Evolutionary conservation across 2,797 vertebrate species (phyloP).

Genomic region (Sternarchorhynchus goeldii): DNA sequence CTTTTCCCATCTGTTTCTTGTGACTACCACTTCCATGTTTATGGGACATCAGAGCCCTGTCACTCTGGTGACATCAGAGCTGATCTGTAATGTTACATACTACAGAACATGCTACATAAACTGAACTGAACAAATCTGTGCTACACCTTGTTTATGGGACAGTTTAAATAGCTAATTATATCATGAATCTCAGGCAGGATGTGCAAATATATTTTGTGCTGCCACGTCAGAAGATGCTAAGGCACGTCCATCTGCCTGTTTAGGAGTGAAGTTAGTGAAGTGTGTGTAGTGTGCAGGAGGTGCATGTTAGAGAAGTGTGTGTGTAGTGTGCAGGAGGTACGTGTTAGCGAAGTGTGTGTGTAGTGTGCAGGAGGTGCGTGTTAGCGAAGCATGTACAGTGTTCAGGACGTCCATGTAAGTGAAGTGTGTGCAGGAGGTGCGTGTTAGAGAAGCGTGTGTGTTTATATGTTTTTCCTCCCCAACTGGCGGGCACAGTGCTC

Average conservation of each 20-base stretch:
- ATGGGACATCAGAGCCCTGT: not conserved
- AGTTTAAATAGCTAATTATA: slow-evolving; percentile 5
- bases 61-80: not conserved
- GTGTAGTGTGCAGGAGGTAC: too few relatives aligned
- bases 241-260: slow-evolving; percentile 2
- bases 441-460: too few relatives aligned
- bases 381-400: too few relatives aligned
- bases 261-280: not conserved
- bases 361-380: too few relatives aligned
- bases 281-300: too few relatives aligned
- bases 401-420: too few relatives aligned
- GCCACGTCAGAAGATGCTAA: not conserved
- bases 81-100: too few relatives aligned
- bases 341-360: too few relatives aligned
- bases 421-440: too few relatives aligned
- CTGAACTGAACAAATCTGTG: not conserved
- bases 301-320: too few relatives aligned
- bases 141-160: not conserved
- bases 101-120: not conserved
- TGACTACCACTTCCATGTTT: not conserved
- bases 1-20: not conserved
- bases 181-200: not conserved
- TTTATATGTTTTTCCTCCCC: slow-evolving; percentile 11
- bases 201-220: not conserved
- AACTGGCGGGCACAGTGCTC: slow-evolving; percentile 50